Evolutionary conservation across 1,140 invertebrate species (phyloP).

Genomic region (Drosophila cardini): DNA sequence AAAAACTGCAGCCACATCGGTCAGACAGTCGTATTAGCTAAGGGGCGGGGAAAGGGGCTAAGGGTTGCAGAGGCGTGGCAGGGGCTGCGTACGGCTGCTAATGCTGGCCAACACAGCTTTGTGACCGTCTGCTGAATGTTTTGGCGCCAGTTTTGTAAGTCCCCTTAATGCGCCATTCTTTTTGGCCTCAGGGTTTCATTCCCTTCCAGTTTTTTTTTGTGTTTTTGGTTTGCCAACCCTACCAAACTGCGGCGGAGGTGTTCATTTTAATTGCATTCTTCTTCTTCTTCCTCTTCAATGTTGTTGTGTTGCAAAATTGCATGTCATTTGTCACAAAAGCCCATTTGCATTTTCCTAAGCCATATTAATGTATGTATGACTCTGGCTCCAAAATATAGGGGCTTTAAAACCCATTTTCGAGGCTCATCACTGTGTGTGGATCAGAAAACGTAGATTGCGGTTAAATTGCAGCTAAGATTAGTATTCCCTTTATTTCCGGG

Average conservation of each 20-base stretch:
- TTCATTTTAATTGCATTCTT: constrained; percentile 75
- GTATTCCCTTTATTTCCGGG: background rate
- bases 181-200: constrained; percentile 25
- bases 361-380: constrained; percentile 63
- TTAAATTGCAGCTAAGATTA: constrained; percentile 15
- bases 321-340: constrained; percentile 72
- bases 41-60: background rate
- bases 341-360: constrained; percentile 73
- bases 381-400: constrained; percentile 17
- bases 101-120: constrained; percentile 53
- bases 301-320: constrained; percentile 71
- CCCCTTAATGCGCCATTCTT: constrained; percentile 49
- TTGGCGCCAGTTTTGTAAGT: constrained; percentile 49
- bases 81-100: constrained; percentile 16
- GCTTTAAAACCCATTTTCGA: constrained; percentile 35
- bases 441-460: constrained; percentile 7
- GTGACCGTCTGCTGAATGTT: constrained; percentile 59
- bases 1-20: constrained; percentile 74
- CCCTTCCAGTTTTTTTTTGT: background rate
- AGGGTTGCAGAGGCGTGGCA: background rate
- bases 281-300: background rate
- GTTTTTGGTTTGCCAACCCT: constrained; percentile 34
- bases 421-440: constrained; percentile 49
- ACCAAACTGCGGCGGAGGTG: constrained; percentile 43
- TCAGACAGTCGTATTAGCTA: constrained; percentile 34